Evolutionary conservation across 2,113 vertebrate species (phyloP), one percentile per base, ranked within the genome.

Genomic region (Neolamprologus variostigma): DNA sequence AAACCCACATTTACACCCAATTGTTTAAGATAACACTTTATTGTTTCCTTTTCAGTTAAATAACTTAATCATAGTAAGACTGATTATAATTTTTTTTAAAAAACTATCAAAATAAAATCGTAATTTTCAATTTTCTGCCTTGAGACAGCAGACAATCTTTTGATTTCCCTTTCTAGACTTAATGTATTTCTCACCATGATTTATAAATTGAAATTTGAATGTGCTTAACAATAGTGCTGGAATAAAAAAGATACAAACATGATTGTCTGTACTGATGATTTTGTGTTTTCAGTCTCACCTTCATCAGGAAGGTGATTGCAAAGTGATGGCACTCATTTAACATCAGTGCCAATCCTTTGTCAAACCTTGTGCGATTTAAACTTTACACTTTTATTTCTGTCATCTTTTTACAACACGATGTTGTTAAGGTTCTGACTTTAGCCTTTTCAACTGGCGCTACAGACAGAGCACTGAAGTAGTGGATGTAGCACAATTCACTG

Each of bases 1-100:
- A 23, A 81, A 66, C 40, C 19, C 51, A 8, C 50, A 57, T 23
- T 50, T 35, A 35, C 9, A 50, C 9, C 4, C 16, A 8, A 10
- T 76, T 47, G n/a, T 35, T 35, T 13, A 16, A 10, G 26, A 19
- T 12, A 19, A 50, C 26, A 78, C 14, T 12, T 76, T 9, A 73
- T 45, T 7, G 5, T 78, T 78, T 50, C 14, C 7, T 50, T 78
- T 78, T 50, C 4, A 13, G 35, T 57, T 78, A 86, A 85, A 78
- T n/a, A 28, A 76, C 14, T 26, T 47, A 47, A 47, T 76, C 23
- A 76, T 28, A 76, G 40, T 1, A 47, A 47, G 16, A 47, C 14
- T 76, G 42, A 47, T 12, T 76, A 28, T 47, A 47, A 3, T 7
- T 14, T 37, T 26, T 1, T 0, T 0, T 1, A 28, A 33, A 16